Evolutionary conservation across 2,888 invertebrate genomes (phyloP).

Genomic region (Isoperla grammatica): DNA sequence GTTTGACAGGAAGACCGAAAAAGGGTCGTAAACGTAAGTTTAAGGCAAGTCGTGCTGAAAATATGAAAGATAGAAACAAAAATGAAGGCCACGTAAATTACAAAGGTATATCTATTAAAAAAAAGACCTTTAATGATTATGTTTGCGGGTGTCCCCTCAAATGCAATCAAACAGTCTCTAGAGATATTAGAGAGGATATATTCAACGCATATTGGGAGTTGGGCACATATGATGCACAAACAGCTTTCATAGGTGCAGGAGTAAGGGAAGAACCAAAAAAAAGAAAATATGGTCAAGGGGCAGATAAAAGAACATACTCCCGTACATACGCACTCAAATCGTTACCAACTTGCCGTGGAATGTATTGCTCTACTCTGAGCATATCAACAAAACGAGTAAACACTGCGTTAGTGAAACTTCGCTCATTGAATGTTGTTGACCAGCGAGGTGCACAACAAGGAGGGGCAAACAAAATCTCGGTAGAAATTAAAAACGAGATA

Average conservation of each 20-base stretch:
- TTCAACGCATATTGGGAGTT: neutral
- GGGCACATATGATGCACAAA: neutral
- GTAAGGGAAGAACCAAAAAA: neutral
- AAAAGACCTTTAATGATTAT: conserved; percentile 1
- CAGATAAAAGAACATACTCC: neutral
- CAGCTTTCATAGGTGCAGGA: neutral
- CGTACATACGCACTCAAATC: neutral
- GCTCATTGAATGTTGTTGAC: neutral
- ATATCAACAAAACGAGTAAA: conserved; percentile 1
- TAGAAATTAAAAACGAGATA: neutral
- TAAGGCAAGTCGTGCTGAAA: neutral
- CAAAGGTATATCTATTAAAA: neutral
- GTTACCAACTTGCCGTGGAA: neutral
- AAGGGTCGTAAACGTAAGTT: conserved; percentile 8
- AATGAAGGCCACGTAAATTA: neutral
- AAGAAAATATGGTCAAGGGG: neutral
- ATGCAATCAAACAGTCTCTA: neutral
- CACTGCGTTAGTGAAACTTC: conserved; percentile 1
- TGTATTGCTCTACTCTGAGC: neutral
- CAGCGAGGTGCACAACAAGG: neutral
- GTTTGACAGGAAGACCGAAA: conserved; percentile 3
- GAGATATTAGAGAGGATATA: neutral
- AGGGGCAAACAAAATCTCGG: neutral
- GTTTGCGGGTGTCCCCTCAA: neutral
- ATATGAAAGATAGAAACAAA: neutral